Evolutionary conservation across 53 echinoderm and acorn worm genomes (phyloP), one percentile per base, ranked within the genome.

Genomic region (Glandiceps talaboti): DNA sequence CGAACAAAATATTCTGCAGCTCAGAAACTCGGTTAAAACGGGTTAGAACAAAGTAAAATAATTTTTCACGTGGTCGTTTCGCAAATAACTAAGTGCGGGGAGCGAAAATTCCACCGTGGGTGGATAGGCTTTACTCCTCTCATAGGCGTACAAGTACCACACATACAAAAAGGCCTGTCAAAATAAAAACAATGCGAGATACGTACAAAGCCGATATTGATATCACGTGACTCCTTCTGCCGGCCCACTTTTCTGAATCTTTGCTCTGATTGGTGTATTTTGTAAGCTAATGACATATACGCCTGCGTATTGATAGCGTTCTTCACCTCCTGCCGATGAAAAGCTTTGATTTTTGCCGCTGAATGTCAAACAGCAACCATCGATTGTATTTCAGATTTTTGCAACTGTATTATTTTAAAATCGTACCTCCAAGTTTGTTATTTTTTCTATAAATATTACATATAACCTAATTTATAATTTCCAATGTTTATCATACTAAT

Each of bases 21-120:
- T n/a, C n/a, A n/a, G n/a, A n/a, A n/a, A n/a, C n/a, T n/a, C n/a
- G n/a, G n/a, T n/a, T n/a, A n/a, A n/a, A n/a, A n/a, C n/a, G 64
- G 6, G 64, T 45, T 20, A 20, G 20, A 45, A 20, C 64, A 45
- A 20, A 12, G 6, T 45, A 20, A 6, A 45, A 45, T 45, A 45
- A 45, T 45, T 45, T 45, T 45, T 45, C 20, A 12, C 64, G 6
- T 45, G 20, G 64, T 45, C 64, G 64, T 45, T 20, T 45, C 20
- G 6, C 6, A 45, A 45, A 12, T 45, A 12, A 12, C 6, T 45
- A 20, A 6, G 64, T 45, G 20, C 6, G 20, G 6, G 64, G 64
- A 45, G 64, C 64, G 64, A 45, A 45, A 45, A 45, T 45, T 45
- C 64, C 64, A 45, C 64, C 64, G 64, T 45, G 64, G 64, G 64